Conservation (phyloP, 2,113 vertebrate genomes). For the Raja brachyura region DNA sequence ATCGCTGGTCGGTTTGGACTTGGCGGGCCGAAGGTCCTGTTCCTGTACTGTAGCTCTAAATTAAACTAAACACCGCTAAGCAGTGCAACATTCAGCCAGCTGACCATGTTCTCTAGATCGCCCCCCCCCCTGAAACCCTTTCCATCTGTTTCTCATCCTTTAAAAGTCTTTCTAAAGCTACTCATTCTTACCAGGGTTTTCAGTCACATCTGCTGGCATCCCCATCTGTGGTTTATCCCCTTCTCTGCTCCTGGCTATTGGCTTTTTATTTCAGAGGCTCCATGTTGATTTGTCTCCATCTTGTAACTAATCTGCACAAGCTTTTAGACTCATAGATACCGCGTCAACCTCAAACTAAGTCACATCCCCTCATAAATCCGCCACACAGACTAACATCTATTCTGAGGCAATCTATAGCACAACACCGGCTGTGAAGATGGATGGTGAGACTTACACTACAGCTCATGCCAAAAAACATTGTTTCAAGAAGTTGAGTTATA, state of each 20-base stretch:
- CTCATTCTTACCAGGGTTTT: no score
- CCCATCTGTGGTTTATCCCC: no score
- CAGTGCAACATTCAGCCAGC: background rate
- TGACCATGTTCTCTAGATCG: background rate
- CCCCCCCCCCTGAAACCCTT: background rate
- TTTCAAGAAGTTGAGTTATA: conserved; percentile 3
- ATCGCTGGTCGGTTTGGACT: no score
- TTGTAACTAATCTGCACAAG: background rate
- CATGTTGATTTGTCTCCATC: background rate
- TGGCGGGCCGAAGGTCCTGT: no score
- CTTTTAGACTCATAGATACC: background rate
- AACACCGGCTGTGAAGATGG: background rate
- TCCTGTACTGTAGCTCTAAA: no score
- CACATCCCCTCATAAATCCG: background rate
- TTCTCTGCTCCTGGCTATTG: background rate
- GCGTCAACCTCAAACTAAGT: background rate
- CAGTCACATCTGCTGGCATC: background rate
- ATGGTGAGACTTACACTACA: background rate
- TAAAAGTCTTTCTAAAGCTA: background rate
- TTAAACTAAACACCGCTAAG: no score
- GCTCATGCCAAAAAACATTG: background rate
- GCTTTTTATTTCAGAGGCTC: background rate
- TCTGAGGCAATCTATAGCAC: background rate
- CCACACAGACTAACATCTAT: background rate
- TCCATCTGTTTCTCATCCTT: background rate